Conservation (phyloP, 2,797 vertebrate species). For the Mormyrus proboscirostris region DNA sequence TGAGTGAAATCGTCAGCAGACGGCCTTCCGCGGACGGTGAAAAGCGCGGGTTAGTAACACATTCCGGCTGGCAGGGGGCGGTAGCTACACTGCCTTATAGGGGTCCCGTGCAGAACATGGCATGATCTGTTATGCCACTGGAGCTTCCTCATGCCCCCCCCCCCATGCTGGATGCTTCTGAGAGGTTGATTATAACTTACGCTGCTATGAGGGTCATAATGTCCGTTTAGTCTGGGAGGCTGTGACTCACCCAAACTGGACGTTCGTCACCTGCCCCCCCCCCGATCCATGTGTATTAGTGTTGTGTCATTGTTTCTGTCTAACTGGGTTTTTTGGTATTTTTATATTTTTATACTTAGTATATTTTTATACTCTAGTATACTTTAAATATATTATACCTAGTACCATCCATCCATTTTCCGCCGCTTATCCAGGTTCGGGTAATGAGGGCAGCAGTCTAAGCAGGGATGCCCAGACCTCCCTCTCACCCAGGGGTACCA, state of each 20-base stretch:
- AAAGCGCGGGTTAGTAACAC: conserved; percentile 39
- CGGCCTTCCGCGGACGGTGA: background rate
- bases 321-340: background rate
- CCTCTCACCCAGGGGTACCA: background rate
- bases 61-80: conserved; percentile 54
- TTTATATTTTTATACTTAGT: background rate
- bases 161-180: background rate
- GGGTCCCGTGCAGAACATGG: background rate
- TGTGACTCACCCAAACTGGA: background rate
- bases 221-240: conserved; percentile 24
- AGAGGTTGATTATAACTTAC: background rate
- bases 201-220: conserved; percentile 15
- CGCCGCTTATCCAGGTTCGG: background rate
- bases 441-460: background rate
- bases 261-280: background rate
- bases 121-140: background rate
- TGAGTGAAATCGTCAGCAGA: background rate
- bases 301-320: background rate
- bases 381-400: background rate
- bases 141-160: conserved; percentile 12
- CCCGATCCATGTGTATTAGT: background rate
- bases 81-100: conserved; percentile 45
- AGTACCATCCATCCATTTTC: background rate
- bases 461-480: background rate
- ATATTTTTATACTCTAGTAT: background rate